Base-by-base conservation (phyloP, 2,888 invertebrate genomes). In the Sisyra nigra region DNA sequence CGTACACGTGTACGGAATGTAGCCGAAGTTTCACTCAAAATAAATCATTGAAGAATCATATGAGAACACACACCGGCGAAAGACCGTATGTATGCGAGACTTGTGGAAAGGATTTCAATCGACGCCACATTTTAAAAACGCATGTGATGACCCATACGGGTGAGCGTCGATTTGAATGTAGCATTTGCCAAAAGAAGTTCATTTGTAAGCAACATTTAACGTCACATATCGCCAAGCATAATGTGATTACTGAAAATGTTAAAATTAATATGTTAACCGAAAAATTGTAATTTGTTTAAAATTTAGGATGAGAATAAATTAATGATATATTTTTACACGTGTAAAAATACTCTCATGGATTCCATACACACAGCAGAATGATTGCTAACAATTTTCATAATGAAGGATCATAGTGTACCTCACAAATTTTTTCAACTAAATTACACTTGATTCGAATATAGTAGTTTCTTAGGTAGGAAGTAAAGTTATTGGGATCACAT, bases 31-130 rank as follows among this genome's bases (percentile, higher is more conserved):
- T 43, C 17, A 43, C 43, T 2, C 43, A 43, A 38, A 43, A 43
- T 31, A 43, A 43, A 30, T 38, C 43, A 9, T 38, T 43, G 9
- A 43, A 43, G 14, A 43, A 43, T 38, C 43, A 43, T 32, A 37
- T 43, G 37, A 15, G 43, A 11, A 43, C 43, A 3, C 43, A 43
- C 18, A 43, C 43, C 1, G 43, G 43, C 1, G 43, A 43, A 18
- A 13, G 43, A 9, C 43, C 43, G 4, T 43, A 37, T 17, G 17
- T 38, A 31, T 43, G 43, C 18, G 43, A 43, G 11, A 43, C 38
- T 11, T 43, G 43, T 32, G 43, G 43, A 0, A 29, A 30, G 3
- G 38, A 38, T 38, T 43, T 43, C 14, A 43, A 43, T 17, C 37
- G 43, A 24, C 36, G 17, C 15, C 43, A 43, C 18, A 32, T 32